Percentiles rank a stretch among this genome's conserved stretches.
These are phyloP conservation scores for Chironomus tentans DNA, from an alignment of 2,888 invertebrate genomes.

Conservation along the genomic window DNA sequence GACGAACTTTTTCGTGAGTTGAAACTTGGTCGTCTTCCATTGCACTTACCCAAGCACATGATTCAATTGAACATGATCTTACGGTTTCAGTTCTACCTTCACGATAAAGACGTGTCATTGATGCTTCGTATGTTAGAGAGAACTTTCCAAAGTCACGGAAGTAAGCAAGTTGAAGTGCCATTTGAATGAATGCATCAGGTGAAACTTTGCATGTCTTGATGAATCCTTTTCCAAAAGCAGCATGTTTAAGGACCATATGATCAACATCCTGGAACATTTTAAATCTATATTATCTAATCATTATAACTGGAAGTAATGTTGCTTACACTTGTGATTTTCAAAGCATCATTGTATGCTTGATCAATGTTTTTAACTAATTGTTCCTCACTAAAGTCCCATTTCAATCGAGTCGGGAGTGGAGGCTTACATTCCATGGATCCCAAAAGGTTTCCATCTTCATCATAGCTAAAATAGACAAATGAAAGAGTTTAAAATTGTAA, in stretches of 20 bases:
- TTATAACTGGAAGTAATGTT: too few relatives aligned
- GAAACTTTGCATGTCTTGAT: conserved; percentile 81
- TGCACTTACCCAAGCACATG: conserved; percentile 73
- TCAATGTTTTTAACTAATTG: conserved; percentile 55
- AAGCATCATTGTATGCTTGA: conserved; percentile 54
- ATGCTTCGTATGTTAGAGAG: conserved; percentile 88
- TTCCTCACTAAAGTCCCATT: conserved; percentile 70
- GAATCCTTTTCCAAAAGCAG: conserved; percentile 48
- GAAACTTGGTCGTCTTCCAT: conserved; percentile 61
- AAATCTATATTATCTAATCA: too few relatives aligned
- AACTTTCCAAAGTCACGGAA: conserved; percentile 77
- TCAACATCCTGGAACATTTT: conserved; percentile 12
- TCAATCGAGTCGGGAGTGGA: conserved; percentile 66
- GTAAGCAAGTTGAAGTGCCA: conserved; percentile 85
- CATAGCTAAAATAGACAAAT: conserved; percentile 47
- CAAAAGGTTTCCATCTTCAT: conserved; percentile 56
- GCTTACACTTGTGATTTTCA: conserved; percentile 36
- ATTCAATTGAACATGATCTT: conserved; percentile 78
- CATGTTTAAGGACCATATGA: background rate
- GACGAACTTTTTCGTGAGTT: conserved; percentile 50
- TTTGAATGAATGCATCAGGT: conserved; percentile 88
- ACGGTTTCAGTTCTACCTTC: conserved; percentile 94
- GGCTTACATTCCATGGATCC: conserved; percentile 62
- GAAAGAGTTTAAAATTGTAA: too few relatives aligned
- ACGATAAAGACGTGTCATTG: conserved; percentile 85